phyloP scores from a whole-genome alignment of 1,140 invertebrate species.

The Ruditapes philippinarum region DNA sequence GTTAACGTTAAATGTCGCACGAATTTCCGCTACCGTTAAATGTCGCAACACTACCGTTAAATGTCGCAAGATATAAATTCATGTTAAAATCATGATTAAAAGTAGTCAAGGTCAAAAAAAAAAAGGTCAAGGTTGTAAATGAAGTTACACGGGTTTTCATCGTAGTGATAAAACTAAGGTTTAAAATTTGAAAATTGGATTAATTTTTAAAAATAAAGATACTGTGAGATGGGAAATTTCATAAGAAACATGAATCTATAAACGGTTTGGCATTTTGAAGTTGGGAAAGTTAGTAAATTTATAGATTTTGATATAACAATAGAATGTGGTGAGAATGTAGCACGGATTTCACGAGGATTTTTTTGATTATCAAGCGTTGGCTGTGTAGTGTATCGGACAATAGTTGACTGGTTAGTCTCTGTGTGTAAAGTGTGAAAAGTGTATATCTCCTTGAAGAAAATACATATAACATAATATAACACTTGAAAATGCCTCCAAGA shows the following conservation, averaged over 20 bases:
- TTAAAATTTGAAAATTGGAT: not conserved
- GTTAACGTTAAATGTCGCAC: no score
- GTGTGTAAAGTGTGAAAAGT: not conserved
- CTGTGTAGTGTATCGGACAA: not conserved
- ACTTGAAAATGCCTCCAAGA: not conserved
- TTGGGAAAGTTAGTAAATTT: not conserved
- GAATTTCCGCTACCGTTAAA: no score
- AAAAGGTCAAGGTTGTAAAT: conserved; percentile 1
- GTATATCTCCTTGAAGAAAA: not conserved
- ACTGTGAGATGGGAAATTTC: not conserved
- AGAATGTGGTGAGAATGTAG: not conserved
- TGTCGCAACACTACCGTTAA: no score
- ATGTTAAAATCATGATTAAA: no score
- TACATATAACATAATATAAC: not conserved
- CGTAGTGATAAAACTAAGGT: not conserved
- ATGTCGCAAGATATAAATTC: no score
- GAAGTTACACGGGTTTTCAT: not conserved
- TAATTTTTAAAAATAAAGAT: not conserved
- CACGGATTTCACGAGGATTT: not conserved
- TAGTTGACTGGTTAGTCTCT: not conserved
- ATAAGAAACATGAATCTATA: not conserved
- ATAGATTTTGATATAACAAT: not conserved
- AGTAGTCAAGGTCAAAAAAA: no score
- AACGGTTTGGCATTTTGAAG: not conserved
- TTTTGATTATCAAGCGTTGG: no score